A percentile compares a stretch with the other conserved stretches of the same genome.
Conservation (phyloP, 2,797 vertebrate species). For the Labeo calbasu region DNA sequence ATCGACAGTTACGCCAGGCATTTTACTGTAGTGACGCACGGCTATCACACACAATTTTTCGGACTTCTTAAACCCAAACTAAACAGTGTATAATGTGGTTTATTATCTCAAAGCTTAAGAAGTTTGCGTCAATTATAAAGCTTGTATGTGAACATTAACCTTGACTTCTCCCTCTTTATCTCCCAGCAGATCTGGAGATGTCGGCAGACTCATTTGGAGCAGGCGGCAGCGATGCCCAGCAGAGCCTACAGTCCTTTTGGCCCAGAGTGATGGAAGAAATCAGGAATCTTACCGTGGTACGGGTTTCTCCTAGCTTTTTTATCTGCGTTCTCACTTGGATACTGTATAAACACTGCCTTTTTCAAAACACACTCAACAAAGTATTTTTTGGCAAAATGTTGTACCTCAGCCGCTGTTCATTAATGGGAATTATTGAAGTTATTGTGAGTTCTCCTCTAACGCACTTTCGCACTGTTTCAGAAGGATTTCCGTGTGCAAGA, state of each 20-base stretch:
- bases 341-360: not conserved
- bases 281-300: constrained; percentile 94
- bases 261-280: constrained; percentile 98
- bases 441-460: constrained; percentile 42
- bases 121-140: not conserved
- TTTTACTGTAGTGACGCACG: not conserved
- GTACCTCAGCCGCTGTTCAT: not conserved
- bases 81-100: not conserved
- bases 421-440: not conserved
- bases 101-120: constrained; percentile 11
- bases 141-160: not conserved
- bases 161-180: not conserved
- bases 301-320: constrained; percentile 44
- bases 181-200: constrained; percentile 81
- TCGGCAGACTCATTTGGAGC: constrained; percentile 90
- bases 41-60: not conserved
- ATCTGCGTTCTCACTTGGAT: not conserved
- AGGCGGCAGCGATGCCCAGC: constrained; percentile 92
- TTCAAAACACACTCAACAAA: not conserved
- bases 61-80: not conserved
- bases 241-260: constrained; percentile 98
- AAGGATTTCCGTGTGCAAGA: constrained; percentile 99
- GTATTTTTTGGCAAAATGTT: not conserved
- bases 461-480: constrained; percentile 76
- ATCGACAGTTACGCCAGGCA: not conserved